phyloP scores from a whole-genome alignment of 2,888 invertebrate genomes.

The Hetaerina titia region DNA sequence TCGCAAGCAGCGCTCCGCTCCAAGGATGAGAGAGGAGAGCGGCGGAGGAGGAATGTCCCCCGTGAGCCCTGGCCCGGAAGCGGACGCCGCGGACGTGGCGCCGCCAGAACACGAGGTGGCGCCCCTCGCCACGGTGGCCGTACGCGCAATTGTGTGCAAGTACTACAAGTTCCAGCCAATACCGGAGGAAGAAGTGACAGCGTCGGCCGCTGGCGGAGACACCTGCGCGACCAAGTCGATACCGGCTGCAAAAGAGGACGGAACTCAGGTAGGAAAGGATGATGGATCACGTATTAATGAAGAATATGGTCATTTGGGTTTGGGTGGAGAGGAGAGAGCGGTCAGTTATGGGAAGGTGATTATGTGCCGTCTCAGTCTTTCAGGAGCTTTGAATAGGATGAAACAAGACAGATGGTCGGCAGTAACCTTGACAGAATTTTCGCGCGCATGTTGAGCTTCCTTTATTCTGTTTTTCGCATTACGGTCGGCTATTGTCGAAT shows the following conservation, averaged over 20 bases:
- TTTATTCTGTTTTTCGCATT: too few relatives aligned
- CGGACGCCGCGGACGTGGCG: conserved; percentile 18
- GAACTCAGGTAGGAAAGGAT: neutral
- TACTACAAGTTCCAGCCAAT: conserved; percentile 52
- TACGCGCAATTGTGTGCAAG: conserved; percentile 47
- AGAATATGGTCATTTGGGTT: neutral
- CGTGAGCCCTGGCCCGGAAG: conserved; percentile 46
- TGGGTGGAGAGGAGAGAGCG: neutral
- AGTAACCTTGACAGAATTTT: too few relatives aligned
- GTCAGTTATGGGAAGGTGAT: neutral
- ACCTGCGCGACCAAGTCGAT: neutral
- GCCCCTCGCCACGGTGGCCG: conserved; percentile 24
- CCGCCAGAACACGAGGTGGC: neutral
- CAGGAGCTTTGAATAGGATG: too few relatives aligned
- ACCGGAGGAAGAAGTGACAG: conserved; percentile 44
- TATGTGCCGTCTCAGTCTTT: neutral
- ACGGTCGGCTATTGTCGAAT: neutral
- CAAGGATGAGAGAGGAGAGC: conserved; percentile 54
- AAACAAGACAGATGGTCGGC: too few relatives aligned
- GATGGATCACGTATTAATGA: too few relatives aligned
- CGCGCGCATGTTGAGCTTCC: too few relatives aligned
- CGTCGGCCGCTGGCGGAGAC: conserved; percentile 40
- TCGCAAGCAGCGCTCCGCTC: neutral
- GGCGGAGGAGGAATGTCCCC: conserved; percentile 44
- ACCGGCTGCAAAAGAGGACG: neutral